These are phyloP conservation scores for Tanytarsus gracilentus DNA, from an alignment of 2,888 invertebrate species.

Conservation along the genomic window DNA sequence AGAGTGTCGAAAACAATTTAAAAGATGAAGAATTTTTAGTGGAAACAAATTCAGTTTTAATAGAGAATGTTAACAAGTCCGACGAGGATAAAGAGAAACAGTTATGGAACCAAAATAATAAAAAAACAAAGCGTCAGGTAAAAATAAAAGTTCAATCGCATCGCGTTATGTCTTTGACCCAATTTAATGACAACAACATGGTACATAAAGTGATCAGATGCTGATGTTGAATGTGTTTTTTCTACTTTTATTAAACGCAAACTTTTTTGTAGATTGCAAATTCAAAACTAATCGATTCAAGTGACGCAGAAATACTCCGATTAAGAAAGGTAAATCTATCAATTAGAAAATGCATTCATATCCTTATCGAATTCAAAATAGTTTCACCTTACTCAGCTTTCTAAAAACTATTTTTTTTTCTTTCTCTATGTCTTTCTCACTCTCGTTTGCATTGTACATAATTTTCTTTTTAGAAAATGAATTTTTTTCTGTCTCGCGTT, in stretches of 20 bases:
- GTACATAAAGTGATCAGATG: neutral
- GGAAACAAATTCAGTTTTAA: neutral
- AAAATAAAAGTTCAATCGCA: neutral
- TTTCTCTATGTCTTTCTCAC: no score
- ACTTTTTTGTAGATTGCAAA: neutral
- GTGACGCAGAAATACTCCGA: conserved; percentile 24
- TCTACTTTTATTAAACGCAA: neutral
- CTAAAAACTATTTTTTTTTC: no score
- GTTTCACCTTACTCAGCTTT: neutral
- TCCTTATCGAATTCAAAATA: conserved; percentile 7
- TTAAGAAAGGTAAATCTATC: conserved; percentile 22
- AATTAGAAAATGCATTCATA: neutral
- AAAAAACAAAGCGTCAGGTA: conserved; percentile 21
- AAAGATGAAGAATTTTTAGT: conserved; percentile 1
- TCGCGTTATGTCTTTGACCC: conserved; percentile 15
- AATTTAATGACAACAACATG: conserved; percentile 6
- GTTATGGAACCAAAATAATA: conserved; percentile 9
- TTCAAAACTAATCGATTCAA: neutral
- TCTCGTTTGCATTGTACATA: no score
- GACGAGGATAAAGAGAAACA: conserved; percentile 22
- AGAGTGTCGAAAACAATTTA: neutral
- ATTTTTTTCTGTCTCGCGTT: no score
- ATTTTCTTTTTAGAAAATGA: no score
- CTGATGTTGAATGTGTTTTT: neutral
- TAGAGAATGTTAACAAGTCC: conserved; percentile 10